A percentile compares a stretch with the other conserved stretches of the same genome.
phyloP scores from a whole-genome alignment of 2,113 vertebrate genomes.

The Malurus elegans region DNA sequence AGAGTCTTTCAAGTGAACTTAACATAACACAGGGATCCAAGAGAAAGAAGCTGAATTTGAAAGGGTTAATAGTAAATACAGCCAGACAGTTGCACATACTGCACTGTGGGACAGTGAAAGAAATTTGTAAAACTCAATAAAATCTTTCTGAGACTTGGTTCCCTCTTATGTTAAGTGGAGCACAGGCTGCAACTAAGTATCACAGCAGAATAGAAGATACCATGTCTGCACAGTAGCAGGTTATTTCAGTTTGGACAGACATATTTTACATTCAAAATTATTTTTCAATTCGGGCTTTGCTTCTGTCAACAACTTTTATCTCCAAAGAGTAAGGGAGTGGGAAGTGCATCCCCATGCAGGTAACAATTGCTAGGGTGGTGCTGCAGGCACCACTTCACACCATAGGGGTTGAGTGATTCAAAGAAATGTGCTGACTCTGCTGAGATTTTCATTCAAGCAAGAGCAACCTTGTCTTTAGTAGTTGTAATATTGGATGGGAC shows the following conservation, averaged over 20 bases:
- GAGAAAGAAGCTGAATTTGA: background rate
- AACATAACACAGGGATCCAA: background rate
- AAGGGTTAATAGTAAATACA: background rate
- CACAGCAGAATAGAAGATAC: background rate
- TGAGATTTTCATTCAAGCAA: background rate
- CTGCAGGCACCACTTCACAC: background rate
- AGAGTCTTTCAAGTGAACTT: background rate
- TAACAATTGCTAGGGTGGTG: background rate
- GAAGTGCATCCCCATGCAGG: background rate
- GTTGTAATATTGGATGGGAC: background rate
- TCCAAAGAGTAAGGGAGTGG: background rate
- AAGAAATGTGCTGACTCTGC: background rate
- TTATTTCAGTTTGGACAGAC: background rate
- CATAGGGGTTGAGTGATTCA: background rate
- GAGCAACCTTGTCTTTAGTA: background rate
- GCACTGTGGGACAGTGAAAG: background rate
- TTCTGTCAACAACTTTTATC: background rate
- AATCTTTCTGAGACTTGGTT: background rate
- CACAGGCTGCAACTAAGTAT: background rate
- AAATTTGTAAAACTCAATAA: background rate
- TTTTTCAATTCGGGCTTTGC: background rate
- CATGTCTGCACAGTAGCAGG: background rate
- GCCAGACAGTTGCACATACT: background rate
- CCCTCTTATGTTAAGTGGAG: background rate
- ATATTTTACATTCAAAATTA: background rate